Conservation (phyloP, 2,888 invertebrate genomes). For the Meiosimyza decipiens region DNA sequence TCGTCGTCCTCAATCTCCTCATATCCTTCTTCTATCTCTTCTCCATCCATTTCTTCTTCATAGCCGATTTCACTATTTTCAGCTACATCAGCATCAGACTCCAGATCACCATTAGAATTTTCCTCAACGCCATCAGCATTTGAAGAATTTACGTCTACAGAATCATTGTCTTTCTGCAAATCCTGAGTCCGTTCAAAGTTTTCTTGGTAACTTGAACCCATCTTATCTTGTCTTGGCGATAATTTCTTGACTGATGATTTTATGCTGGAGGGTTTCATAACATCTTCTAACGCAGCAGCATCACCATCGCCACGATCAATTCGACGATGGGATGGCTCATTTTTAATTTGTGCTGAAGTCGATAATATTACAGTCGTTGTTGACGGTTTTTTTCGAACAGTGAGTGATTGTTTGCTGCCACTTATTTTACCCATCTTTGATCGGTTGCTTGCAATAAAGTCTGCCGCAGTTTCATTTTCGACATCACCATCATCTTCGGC, state of each 20-base stretch:
- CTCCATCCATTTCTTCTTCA: constrained; percentile 20
- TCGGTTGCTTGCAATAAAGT: constrained; percentile 20
- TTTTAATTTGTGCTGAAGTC: not conserved
- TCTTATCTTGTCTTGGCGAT: not conserved
- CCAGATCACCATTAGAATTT: constrained; percentile 28
- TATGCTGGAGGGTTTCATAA: not conserved
- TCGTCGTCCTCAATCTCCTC: constrained; percentile 44
- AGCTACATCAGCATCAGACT: constrained; percentile 31
- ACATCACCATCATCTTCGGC: constrained; percentile 32
- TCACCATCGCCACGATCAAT: constrained; percentile 50
- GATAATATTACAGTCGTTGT: not conserved
- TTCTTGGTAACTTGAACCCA: not conserved
- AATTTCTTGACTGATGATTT: not conserved
- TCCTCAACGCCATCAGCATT: constrained; percentile 41
- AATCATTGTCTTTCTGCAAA: too few species aligned
- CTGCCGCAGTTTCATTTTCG: constrained; percentile 30
- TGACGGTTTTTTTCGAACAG: not conserved
- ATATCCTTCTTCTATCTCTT: constrained; percentile 41
- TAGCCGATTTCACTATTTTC: constrained; percentile 32
- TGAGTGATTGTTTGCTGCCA: constrained; percentile 7
- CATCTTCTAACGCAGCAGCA: constrained; percentile 31
- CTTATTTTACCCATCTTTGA: constrained; percentile 10
- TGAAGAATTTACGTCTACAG: constrained; percentile 45
- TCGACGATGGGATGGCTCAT: constrained; percentile 28
- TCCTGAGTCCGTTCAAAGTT: constrained; percentile 12